Conservation (phyloP, 2,888 invertebrate genomes). For the Scaptomyza parva region DNA sequence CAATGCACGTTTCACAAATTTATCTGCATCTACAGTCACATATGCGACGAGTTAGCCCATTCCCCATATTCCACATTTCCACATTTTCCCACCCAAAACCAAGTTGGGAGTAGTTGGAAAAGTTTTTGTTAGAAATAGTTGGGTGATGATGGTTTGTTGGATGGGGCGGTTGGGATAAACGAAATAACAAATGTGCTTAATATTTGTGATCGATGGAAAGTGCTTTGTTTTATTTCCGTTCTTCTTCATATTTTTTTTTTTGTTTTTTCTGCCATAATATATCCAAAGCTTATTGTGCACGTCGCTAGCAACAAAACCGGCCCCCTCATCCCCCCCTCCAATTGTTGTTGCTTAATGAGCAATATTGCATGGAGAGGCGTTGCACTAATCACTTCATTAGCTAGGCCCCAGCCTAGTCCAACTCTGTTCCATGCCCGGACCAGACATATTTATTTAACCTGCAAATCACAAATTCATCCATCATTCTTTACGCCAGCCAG, state of each 20-base stretch:
- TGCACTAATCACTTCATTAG: slow-evolving; percentile 82
- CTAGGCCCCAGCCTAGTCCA: slow-evolving; percentile 30
- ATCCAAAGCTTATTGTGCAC: slow-evolving; percentile 39
- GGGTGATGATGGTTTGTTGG: slow-evolving; percentile 19
- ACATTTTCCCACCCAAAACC: neutral
- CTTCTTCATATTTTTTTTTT: slow-evolving; percentile 34
- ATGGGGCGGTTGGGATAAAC: slow-evolving; percentile 20
- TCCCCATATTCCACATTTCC: no score
- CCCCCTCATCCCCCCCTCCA: neutral
- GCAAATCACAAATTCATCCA: slow-evolving; percentile 82
- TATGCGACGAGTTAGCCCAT: slow-evolving; percentile 69
- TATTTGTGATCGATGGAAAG: slow-evolving; percentile 82
- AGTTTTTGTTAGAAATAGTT: slow-evolving; percentile 47
- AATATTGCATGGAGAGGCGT: slow-evolving; percentile 74
- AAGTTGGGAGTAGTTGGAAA: slow-evolving; percentile 49
- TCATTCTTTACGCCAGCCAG: slow-evolving; percentile 72
- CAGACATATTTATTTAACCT: slow-evolving; percentile 79
- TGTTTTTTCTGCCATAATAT: slow-evolving; percentile 27
- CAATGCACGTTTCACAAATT: slow-evolving; percentile 81
- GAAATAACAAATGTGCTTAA: slow-evolving; percentile 81
- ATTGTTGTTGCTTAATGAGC: slow-evolving; percentile 50
- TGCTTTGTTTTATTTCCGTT: slow-evolving; percentile 74
- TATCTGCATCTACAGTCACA: slow-evolving; percentile 82
- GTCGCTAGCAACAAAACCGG: slow-evolving; percentile 25
- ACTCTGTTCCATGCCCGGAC: slow-evolving; percentile 10